Base-by-base conservation (phyloP, 2,888 invertebrate species). In the Ophioninae sp. region DNA sequence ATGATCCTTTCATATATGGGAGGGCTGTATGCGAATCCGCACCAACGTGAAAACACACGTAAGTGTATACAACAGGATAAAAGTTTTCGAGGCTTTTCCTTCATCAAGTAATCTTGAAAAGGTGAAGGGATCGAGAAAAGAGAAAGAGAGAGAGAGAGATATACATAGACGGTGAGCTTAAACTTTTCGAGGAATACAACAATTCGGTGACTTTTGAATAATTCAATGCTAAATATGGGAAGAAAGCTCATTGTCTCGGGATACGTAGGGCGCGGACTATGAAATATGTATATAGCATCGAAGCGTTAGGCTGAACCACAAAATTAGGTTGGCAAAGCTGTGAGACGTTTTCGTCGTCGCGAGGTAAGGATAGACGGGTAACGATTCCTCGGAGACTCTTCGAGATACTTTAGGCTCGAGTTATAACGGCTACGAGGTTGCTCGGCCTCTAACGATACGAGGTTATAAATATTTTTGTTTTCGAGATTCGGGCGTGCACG, bases 191-290 rank as follows among this genome's bases (percentile, higher is more conserved):
- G 65, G 56, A 75, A 76, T 72, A 70, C 17, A 62, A 72, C 65
- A 74, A 70, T 70, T 59, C 50, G 30, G 61, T 61, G 67, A 44
- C 74, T 78, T 41, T 37, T 82, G 69, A 68, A 78, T 82, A 67
- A 82, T 82, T 82, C 78, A 82, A 69, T 64, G 57, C 57, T 78
- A 78, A 82, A 74, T 69, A 82, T 74, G 68, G 64, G 64, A 37
- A 37, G 78, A 17, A 62, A 61, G 37, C 69, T 74, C 82, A 69
- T 78, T 78, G 74, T 79, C 68, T 65, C n/a, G 64, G 57, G 59
- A 59, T 23, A 44, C 44, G 57, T 57, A 23, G 39, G 17, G 8
- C 41, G 30, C 56, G 39, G 23, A 56, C 78, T 62, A 62, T 62
- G 56, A 62, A 72, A 61, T 61, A 41, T 20, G 17, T 50, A 50